Base-by-base conservation (phyloP, 2,888 invertebrate genomes). In the Cancer borealis region DNA sequence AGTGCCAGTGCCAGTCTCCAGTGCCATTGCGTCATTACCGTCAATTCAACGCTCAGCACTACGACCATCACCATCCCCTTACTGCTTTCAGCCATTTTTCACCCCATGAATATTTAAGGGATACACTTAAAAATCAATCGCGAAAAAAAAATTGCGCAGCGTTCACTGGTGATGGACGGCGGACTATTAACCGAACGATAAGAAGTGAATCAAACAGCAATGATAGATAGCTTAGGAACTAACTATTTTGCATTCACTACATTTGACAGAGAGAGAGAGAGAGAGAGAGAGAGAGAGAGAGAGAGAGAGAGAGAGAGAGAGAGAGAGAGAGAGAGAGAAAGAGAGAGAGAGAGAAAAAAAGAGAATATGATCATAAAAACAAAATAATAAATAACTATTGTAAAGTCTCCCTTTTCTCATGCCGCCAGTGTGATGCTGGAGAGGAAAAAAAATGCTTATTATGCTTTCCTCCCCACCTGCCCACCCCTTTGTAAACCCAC, bases 161-260 rank as follows among this genome's bases (percentile, higher is more conserved):
- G n/a, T 66, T n/a, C 66, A 66, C 21, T 66, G 66, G 66, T 66
- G 21, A 66, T 3, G 66, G 66, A 6, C 66, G n/a, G n/a, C 6
- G n/a, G 66, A 66, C n/a, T 66, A n/a, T n/a, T 66, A n/a, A n/a
- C 17, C 66, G 66, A 66, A n/a, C n/a, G 66, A 66, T 66, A 66
- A 66, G 66, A 21, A n/a, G n/a, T 6, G 66, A 66, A 21, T 66
- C 66, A 66, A 66, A n/a, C n/a, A 66, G 6, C 66, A 66, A n/a
- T 6, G 66, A 21, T 17, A 66, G 4, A 14, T n/a, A 54, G 39
- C 39, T 39, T 39, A 39, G 39, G 39, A 39, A 39, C 39, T 39
- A 39, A 54, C 54, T 14, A 54, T 12, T 66, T n/a, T n/a, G 21
- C 66, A 66, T n/a, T 21, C 66, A 66, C 66, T 1, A 39, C 39